Conservation (phyloP, 2,888 invertebrate genomes). For the Xylota segnis region DNA sequence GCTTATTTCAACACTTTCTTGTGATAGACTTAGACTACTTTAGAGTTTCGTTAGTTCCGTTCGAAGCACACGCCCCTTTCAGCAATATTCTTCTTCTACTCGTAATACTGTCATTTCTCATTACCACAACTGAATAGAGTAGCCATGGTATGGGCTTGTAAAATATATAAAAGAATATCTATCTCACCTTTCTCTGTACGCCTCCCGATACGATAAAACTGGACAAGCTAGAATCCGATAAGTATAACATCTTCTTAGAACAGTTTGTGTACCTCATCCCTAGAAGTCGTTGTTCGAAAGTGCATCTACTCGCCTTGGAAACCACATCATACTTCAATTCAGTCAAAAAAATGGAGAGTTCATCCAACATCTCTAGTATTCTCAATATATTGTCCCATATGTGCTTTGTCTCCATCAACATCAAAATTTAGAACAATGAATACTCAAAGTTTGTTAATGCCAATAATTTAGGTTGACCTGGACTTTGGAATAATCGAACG, state of each 20-base stretch:
- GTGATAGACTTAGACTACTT: no score
- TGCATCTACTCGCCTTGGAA: background rate
- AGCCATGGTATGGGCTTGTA: no score
- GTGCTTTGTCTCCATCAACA: conserved; percentile 31
- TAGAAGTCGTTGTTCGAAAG: background rate
- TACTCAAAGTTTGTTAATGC: conserved; percentile 37
- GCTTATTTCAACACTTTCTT: no score
- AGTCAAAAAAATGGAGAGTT: no score
- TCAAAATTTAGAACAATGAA: conserved; percentile 3
- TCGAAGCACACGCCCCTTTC: no score
- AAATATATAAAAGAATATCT: no score
- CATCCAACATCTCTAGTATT: background rate
- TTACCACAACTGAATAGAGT: no score
- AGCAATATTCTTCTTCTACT: no score
- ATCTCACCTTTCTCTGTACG: no score
- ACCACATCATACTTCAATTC: conserved; percentile 2
- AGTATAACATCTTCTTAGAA: background rate
- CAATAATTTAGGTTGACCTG: conserved; percentile 61
- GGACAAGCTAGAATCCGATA: background rate
- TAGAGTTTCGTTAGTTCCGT: no score
- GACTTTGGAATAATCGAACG: conserved; percentile 48
- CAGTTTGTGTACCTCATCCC: background rate
- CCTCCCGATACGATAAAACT: no score
- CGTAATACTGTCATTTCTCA: no score
- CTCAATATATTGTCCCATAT: background rate